A percentile compares a stretch with the other conserved stretches of the same genome.
Evolutionary conservation across 1,140 invertebrate genomes (phyloP).

Genomic region (Zaprionus davidi): DNA sequence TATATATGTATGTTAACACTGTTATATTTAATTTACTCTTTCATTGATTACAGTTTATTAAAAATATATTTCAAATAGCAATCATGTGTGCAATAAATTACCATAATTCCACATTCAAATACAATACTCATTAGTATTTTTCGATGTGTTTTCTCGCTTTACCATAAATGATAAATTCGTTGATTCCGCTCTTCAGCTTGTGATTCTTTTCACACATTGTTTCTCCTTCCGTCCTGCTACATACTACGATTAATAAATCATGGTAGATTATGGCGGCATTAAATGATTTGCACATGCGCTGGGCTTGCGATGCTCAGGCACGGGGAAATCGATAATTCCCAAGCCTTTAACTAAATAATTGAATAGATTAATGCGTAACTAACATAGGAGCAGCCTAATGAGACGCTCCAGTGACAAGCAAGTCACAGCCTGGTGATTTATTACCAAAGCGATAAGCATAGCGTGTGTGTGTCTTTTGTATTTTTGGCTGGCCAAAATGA

Average conservation of each 20-base stretch:
- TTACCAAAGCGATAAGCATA: constrained; percentile 19
- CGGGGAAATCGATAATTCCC: constrained; percentile 29
- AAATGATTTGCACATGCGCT: constrained; percentile 1
- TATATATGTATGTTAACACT: too few species aligned
- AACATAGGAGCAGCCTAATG: constrained; percentile 39
- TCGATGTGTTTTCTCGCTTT: not conserved
- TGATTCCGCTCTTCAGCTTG: not conserved
- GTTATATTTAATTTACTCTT: too few species aligned
- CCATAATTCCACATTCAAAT: too few species aligned
- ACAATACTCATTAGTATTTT: too few species aligned
- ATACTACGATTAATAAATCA: constrained; percentile 40
- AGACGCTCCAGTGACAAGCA: constrained; percentile 50
- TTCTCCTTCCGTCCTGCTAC: not conserved
- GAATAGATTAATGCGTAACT: constrained; percentile 48
- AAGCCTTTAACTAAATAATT: constrained; percentile 50
- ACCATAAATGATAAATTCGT: not conserved
- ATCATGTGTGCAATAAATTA: too few species aligned
- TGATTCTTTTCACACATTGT: constrained; percentile 4
- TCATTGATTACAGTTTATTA: too few species aligned
- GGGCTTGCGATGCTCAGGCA: not conserved
- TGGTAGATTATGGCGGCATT: constrained; percentile 23
- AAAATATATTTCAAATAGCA: too few species aligned
- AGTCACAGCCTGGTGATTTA: constrained; percentile 48
- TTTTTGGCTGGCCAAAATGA: constrained; percentile 27
- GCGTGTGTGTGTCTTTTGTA: constrained; percentile 24